Base-by-base conservation (phyloP, 1,140 invertebrate species). In the Pantala flavescens region DNA sequence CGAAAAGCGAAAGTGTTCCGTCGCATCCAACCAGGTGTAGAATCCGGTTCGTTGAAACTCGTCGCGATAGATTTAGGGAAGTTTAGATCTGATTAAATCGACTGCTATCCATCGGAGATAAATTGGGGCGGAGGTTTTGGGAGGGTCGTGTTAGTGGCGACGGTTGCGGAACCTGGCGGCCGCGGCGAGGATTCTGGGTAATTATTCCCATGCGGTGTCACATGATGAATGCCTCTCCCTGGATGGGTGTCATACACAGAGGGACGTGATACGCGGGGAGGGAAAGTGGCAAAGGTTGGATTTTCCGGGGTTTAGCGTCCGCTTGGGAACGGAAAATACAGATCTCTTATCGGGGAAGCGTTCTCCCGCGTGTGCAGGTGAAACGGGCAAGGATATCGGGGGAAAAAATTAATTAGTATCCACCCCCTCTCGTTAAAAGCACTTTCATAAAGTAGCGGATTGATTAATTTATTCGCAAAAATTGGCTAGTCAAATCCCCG, bases 151-250 rank as follows among this genome's bases (percentile, higher is more conserved):
- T 63, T 63, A 63, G 49, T 12, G 49, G 49, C 12, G 49, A 21
- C 49, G 49, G 49, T 21, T 3, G 49, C 49, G 49, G 49, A 63
- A 63, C 49, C 49, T 21, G n/a, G 49, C 12, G 49, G 49, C n/a
- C 49, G 14, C 49, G 14, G 49, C 49, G 49, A 63, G 49, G 49
- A 63, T 63, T 63, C 49, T 63, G 49, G 49, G 49, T 63, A 63
- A 63, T 63, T 63, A 63, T 63, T 63, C 49, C 49, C 49, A 63
- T 63, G 49, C 49, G n/a, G 49, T 63, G 49, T 16, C 49, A 63
- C 49, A 63, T 63, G 49, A 63, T 63, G 49, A 63, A 63, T 63
- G 49, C 49, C 49, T 3, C 1, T 19, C 49, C 3, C n/a, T 3
- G 49, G 49, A 63, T 63, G 49, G 49, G 16, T 63, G 49, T 63